Percentiles rank a stretch among this genome's conserved stretches.
phyloP scores from a whole-genome alignment of 2,113 vertebrate genomes.

The Bubo scandiacus region DNA sequence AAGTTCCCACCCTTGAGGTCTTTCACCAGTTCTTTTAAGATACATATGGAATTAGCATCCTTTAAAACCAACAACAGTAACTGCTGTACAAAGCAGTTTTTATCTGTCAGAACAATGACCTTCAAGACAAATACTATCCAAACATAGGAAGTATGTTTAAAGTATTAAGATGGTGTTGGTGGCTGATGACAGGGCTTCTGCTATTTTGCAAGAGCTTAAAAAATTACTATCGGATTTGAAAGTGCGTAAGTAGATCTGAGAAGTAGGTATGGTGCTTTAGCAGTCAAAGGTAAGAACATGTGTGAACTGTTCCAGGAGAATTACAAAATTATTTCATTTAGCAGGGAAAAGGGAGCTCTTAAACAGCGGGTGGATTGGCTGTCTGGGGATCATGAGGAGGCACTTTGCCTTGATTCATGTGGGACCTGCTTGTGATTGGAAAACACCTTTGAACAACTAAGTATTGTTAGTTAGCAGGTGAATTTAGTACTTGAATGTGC shows the following conservation, averaged over 20 bases:
- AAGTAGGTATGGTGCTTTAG: background rate
- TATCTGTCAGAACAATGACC: background rate
- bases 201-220: background rate
- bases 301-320: fast-evolving
- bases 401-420: background rate
- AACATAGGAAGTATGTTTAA: background rate
- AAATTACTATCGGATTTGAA: background rate
- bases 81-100: background rate
- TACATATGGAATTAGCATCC: background rate
- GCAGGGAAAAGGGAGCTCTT: background rate
- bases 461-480: background rate
- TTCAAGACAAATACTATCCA: background rate
- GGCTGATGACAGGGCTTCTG: background rate
- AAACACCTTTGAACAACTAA: background rate
- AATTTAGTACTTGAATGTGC: background rate
- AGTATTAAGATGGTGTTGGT: background rate
- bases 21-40: background rate
- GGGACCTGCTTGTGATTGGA: background rate
- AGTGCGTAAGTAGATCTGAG: background rate
- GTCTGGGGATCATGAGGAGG: background rate
- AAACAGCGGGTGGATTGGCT: background rate
- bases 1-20: background rate
- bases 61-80: background rate
- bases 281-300: background rate
- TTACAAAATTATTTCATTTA: background rate